A percentile compares a stretch with the other conserved stretches of the same genome.
Evolutionary conservation across 2,113 vertebrate genomes (phyloP).

Genomic region (Chiloscyllium plagiosum): DNA sequence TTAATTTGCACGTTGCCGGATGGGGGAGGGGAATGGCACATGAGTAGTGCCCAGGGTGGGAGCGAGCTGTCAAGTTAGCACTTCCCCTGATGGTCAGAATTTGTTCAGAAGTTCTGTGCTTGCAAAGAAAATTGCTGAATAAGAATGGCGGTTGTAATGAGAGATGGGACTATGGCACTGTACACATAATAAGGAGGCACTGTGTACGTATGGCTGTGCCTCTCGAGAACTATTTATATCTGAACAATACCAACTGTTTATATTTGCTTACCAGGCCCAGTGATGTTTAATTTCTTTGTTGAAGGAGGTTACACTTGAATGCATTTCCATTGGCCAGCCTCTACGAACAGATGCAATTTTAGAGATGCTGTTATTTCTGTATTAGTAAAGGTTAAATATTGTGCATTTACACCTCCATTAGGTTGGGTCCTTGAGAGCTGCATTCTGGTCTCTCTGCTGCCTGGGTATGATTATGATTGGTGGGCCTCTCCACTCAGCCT

Average conservation of each 20-base stretch:
- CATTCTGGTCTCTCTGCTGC: slow-evolving; percentile 35
- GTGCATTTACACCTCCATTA: slow-evolving; percentile 43
- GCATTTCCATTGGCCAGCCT: neutral
- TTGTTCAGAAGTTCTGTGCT: neutral
- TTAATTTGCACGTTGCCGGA: neutral
- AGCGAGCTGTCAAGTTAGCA: neutral
- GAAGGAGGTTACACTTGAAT: neutral
- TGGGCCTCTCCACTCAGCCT: slow-evolving; percentile 42
- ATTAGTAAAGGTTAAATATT: slow-evolving; percentile 33
- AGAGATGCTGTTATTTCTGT: slow-evolving; percentile 40
- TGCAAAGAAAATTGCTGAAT: neutral
- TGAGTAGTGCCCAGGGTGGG: too few species aligned
- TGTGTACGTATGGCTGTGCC: neutral
- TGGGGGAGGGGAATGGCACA: neutral
- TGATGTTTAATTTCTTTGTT: neutral
- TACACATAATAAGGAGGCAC: neutral
- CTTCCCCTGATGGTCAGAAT: neutral
- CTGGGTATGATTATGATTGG: slow-evolving; percentile 49
- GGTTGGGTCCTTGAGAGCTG: slow-evolving; percentile 41
- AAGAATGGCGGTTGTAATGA: neutral
- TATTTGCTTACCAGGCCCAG: neutral
- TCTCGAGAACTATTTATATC: neutral
- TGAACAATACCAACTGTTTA: neutral
- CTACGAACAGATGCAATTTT: neutral
- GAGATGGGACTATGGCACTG: neutral